Evolutionary conservation across 2,113 vertebrate genomes (phyloP), one percentile per base, ranked within the genome.

Genomic region (Paratilapia polleni): DNA sequence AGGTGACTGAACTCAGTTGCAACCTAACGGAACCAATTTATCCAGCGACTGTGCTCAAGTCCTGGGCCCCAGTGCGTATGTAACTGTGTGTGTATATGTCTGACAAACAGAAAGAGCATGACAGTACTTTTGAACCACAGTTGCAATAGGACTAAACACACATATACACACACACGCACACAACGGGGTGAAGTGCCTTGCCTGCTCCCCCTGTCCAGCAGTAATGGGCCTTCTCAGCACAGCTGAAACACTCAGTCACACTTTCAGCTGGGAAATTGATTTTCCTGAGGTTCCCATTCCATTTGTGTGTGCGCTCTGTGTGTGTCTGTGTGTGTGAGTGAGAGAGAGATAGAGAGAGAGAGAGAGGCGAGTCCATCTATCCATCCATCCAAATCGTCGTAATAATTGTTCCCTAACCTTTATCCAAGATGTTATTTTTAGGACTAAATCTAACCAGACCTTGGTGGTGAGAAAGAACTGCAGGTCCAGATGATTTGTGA

Each of bases 21-120:
- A 62, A 31, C 63, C 73, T 81, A 81, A 93, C 81, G 24, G 86
- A 93, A 87, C 88, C 89, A 92, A 94, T 93, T 93, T 89, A 74
- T 9, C 82, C 41, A 4, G 38, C 0, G 64, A 74, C 70, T 31
- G 79, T 59, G 31, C 59, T 38, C 52, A 13, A 22, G 64, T 76
- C 74, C 58, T 20, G 43, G 24, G 34, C 5, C 14, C 31, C 0
- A 0, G 10, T 43, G 60, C 54, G 34, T 36, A 6, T 31, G 52
- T 1, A 47, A 43, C 31, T 77, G 63, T 57, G 64, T 34, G 63
- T 88, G 81, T 61, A 54, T 24, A 26, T 83, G 82, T 64, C 24
- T 41, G 43, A 82, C 59, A 54, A 62, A 74, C 15, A 43, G 26
- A 64, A 68, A 63, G 63, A 85, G 86, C 85, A 58, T 92, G 77